Base-by-base conservation (phyloP, 2,888 invertebrate species). In the Periphyllus acericola region DNA sequence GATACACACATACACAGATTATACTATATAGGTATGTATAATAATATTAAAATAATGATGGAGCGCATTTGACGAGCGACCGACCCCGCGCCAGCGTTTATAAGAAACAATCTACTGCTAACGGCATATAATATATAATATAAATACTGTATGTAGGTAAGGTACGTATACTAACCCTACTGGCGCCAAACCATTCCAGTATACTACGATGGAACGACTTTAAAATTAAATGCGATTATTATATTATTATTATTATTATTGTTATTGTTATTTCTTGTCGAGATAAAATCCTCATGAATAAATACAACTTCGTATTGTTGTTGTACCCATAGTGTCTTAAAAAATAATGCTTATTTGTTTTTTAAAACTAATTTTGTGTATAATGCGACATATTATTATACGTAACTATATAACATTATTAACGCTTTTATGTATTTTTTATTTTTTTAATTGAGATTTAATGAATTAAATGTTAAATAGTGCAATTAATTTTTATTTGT, bases 21-120 rank as follows among this genome's bases (percentile, higher is more conserved):
- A n/a, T n/a, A n/a, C 11, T 36, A 74, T 76, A 17, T 29, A 9
- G 14, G 36, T 80, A n/a, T 19, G 19, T 80, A 40, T 76, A 75
- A 75, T 60, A 75, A 40, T 66, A 75, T 55, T 32, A 75, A 75
- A 83, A 74, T 36, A n/a, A 82, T 82, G 81, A 83, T 66, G 32
- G 75, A 75, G 75, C 60, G 83, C 40, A 66, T 83, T 80, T 60
- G 83, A 83, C 55, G 74, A 32, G 60, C 25, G 25, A 6, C 25
- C 29, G 19, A 55, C 14, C 68, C 68, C 5, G 21, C 34, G 29
- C 40, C 2, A 14, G 66, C 66, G 19, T 81, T 66, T 29, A 68
- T 40, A 36, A 34, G 55, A 25, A 46, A 71, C 71, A 52, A 71
- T 46, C 71, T 72, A 32, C 25, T 71, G 81, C 46, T 68, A 17